phyloP scores from a whole-genome alignment of 1,140 invertebrate species.

The Euura saliciscinereae region DNA sequence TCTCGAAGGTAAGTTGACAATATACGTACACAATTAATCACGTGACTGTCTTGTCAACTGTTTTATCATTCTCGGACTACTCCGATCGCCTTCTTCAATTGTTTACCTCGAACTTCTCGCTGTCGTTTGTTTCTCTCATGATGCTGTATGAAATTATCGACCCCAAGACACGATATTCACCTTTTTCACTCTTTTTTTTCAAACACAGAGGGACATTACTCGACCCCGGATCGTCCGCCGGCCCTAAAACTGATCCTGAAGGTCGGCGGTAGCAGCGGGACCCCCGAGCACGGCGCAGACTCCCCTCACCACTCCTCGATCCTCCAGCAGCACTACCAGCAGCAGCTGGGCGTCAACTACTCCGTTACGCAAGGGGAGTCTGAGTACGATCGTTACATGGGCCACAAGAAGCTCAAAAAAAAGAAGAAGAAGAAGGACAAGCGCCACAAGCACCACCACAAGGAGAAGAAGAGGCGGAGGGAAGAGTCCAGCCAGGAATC shows the following conservation, averaged over 20 bases:
- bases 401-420: conserved; percentile 77
- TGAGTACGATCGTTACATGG: conserved; percentile 52
- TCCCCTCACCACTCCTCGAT: conserved; percentile 55
- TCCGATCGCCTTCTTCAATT: too few relatives aligned
- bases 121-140: not conserved
- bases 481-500: conserved; percentile 64
- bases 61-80: too few relatives aligned
- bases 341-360: conserved; percentile 51
- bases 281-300: conserved; percentile 72
- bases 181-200: conserved; percentile 9
- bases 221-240: conserved; percentile 63
- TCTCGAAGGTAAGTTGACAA: conserved; percentile 70
- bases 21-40: conserved; percentile 29
- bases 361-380: conserved; percentile 49
- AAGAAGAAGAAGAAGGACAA: conserved; percentile 81
- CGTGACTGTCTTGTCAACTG: too few relatives aligned
- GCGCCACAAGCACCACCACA: conserved; percentile 77
- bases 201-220: conserved; percentile 52
- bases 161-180: too few relatives aligned
- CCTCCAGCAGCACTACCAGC: conserved; percentile 54
- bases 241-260: conserved; percentile 81
- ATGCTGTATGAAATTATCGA: conserved; percentile 15
- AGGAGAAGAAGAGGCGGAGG: conserved; percentile 66
- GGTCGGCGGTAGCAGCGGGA: conserved; percentile 73
- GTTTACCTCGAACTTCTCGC: too few relatives aligned